Evolutionary conservation across 2,113 vertebrate species (phyloP), one percentile per base, ranked within the genome.

Genomic region (Ophiodon elongatus): DNA sequence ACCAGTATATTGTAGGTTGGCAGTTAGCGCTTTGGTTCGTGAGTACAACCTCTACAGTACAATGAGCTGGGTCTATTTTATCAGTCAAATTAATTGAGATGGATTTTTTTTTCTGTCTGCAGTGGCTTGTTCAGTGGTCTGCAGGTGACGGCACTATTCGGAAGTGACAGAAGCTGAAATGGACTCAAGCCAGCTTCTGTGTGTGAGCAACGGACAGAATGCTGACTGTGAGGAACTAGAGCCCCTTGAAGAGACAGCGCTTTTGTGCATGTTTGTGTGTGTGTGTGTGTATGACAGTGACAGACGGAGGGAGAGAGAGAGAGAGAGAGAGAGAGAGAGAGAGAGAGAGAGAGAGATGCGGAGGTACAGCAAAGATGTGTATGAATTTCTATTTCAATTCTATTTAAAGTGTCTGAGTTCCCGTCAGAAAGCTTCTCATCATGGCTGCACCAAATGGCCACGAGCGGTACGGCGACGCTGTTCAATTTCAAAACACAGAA

Each of bases 211-310:
- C 7, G 19, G 63, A 87, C 74, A 88, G 80, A 92, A 70, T 85
- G 92, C 92, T 94, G 93, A 94, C 89, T 80, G 56, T 50, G 86
- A 90, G 69, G 62, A 91, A 90, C 86, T 67, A 70, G 68, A 88
- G 39, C 87, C 81, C 80, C 76, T 71, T 69, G 64, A 85, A 75
- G 79, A 85, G 70, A 89, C 68, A 87, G 69, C 60, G 15, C 69
- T 74, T 87, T 76, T 76, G 8, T 77, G 35, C 17, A 4, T 17
- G 25, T 45, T 25, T 62, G 52, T 56, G 41, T 67, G 31, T 54
- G 52, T 57, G 54, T 13, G 54, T 57, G 54, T 56, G 52, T 56
- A 9, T 13, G 29, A 84, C 64, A 71, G 78, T 21, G 33, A 71
- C 64, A 68, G 50, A 60, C 50, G 9, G 64, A 56, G n/a, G n/a